Evolutionary conservation across 2,113 vertebrate species (phyloP), one percentile per base, ranked within the genome.

Genomic region (Chloropsis hardwickii): DNA sequence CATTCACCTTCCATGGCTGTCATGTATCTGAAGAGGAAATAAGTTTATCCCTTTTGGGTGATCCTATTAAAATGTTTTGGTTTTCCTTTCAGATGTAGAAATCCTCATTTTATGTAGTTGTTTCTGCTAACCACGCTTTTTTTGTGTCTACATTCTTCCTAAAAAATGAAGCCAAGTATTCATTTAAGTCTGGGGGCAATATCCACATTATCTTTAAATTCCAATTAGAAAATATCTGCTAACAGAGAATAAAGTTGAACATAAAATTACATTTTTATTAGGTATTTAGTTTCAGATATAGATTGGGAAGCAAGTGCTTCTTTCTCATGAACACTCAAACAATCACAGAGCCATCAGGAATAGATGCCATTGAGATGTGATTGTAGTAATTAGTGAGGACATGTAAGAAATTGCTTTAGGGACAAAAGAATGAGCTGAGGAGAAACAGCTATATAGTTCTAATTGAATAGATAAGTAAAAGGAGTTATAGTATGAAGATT

Each of bases 391-490:
- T 88, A 82, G 25, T 22, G 23, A 83, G 33, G 56, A 88, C 42
- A 74, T 56, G 31, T 16, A 90, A 85, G 66, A 86, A 91, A 83
- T 81, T 73, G 76, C 79, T 90, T 77, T 66, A 90, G 82, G 74
- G 71, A 44, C 33, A 88, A 73, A 88, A 86, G 67, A 93, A 81
- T 33, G 18, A 86, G 58, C 62, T 86, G 56, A 70, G 29, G 28
- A 92, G 39, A 88, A 83, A 70, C 18, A 83, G 45, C 45, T 82
- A 90, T 76, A 82, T 57, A 50, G 67, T 47, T 70, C 66, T 80
- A 90, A 95, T 86, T 92, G 77, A 93, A 81, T 4, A 24, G 51
- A 86, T 58, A 96, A 92, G 42, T 29, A 80, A 88, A 88, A 82
- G 37, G 17, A 90, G 31, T 40, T 51, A 51, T 4, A 67, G 22